phyloP scores from a whole-genome alignment of 2,888 invertebrate genomes.

The Nemoura dubitans region DNA sequence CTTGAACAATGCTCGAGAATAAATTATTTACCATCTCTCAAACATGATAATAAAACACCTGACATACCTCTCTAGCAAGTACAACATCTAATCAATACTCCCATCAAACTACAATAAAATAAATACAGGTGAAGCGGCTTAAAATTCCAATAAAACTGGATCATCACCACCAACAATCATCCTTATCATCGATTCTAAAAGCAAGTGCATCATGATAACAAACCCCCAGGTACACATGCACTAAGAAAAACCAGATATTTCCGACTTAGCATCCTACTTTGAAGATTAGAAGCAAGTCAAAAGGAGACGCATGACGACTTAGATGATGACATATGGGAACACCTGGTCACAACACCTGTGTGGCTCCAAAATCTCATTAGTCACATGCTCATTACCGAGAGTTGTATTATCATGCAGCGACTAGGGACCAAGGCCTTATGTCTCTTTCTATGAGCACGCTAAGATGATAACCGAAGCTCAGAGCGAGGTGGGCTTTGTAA shows the following conservation, averaged over 20 bases:
- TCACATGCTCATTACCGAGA: not conserved
- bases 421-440: not conserved
- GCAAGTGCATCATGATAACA: not conserved
- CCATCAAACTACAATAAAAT: not conserved
- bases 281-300: not conserved
- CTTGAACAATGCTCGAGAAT: too few species aligned
- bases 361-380: not conserved
- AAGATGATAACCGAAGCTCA: not conserved
- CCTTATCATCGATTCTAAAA: not conserved
- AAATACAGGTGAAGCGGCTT: not conserved
- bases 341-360: constrained; percentile 12
- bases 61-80: not conserved
- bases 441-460: not conserved
- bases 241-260: not conserved
- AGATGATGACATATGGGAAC: not conserved
- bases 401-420: not conserved
- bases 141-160: constrained; percentile 1
- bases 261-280: not conserved
- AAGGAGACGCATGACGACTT: not conserved
- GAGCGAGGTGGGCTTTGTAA: too few species aligned
- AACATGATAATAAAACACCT: not conserved
- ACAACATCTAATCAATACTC: not conserved
- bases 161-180: not conserved
- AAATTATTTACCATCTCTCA: too few species aligned
- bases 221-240: not conserved